These are phyloP conservation scores for Gastracanthus pulcherrimus DNA, from an alignment of 2,888 invertebrate species.

Conservation along the genomic window DNA sequence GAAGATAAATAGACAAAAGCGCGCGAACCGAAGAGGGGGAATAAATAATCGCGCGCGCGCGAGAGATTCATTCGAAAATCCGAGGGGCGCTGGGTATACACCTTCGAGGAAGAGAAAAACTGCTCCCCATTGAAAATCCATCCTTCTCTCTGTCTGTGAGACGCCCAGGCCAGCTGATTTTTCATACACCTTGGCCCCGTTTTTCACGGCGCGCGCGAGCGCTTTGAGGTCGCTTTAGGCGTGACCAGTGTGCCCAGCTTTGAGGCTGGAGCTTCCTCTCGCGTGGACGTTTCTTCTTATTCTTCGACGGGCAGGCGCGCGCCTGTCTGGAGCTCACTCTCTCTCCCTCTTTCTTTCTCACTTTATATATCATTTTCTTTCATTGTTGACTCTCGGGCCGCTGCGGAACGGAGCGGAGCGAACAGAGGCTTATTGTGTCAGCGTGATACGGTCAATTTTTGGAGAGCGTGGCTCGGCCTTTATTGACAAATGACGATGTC, in stretches of 20 bases:
- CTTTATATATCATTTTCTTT: constrained; percentile 40
- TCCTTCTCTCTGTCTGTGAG: no score
- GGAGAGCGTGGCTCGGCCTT: background rate
- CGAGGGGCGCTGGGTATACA: no score
- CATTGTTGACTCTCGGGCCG: constrained; percentile 4
- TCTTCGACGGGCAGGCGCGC: background rate
- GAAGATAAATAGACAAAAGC: constrained; percentile 20
- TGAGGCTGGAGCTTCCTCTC: no score
- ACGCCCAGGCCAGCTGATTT: background rate
- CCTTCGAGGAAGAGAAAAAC: no score
- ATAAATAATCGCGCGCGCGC: background rate
- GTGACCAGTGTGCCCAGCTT: no score
- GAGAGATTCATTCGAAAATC: no score
- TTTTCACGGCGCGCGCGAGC: no score
- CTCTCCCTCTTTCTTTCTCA: no score
- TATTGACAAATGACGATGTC: constrained; percentile 54
- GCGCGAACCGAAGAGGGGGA: background rate
- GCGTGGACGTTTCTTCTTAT: background rate
- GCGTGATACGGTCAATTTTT: constrained; percentile 38
- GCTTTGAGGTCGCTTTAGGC: constrained; percentile 20
- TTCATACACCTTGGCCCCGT: no score
- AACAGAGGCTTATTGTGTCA: background rate
- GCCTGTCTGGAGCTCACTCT: no score
- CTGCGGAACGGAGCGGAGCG: background rate
- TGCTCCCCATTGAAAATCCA: no score